Evolutionary conservation across 2,797 vertebrate species (phyloP).

Genomic region (Ataeniobius toweri): DNA sequence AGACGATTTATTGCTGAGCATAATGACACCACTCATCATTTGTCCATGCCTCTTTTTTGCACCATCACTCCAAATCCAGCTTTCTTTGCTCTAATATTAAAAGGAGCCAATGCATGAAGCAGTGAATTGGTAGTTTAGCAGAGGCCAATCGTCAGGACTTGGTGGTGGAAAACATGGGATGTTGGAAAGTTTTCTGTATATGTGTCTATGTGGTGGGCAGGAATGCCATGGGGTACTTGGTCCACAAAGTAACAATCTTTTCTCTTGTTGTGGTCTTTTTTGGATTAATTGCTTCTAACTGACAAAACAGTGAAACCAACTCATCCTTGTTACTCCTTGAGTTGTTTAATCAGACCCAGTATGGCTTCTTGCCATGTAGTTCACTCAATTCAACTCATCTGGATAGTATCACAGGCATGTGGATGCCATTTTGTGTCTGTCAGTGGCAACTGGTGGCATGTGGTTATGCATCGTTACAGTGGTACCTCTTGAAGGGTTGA

Average conservation of each 20-base stretch:
- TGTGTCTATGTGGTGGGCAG: background rate
- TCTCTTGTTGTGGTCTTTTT: background rate
- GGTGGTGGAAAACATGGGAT: background rate
- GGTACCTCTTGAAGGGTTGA: conserved; percentile 50
- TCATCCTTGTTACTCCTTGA: background rate
- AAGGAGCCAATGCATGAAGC: background rate
- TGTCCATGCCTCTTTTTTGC: background rate
- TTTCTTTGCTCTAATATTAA: background rate
- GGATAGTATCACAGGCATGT: conserved; percentile 54
- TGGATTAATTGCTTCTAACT: background rate
- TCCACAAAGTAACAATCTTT: background rate
- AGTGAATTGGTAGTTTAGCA: background rate
- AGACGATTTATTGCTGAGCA: background rate
- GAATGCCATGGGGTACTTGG: background rate
- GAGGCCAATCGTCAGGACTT: background rate
- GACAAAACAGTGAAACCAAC: background rate
- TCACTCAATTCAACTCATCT: conserved; percentile 45
- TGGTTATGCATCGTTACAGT: conserved; percentile 26
- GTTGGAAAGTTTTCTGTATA: background rate
- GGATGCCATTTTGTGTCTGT: conserved; percentile 60
- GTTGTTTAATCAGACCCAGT: background rate
- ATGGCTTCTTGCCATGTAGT: background rate
- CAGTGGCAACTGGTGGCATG: conserved; percentile 39
- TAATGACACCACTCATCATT: conserved; percentile 6
- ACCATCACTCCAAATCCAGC: background rate